Conservation (phyloP, 1,140 invertebrate genomes). For the Ruditapes philippinarum region DNA sequence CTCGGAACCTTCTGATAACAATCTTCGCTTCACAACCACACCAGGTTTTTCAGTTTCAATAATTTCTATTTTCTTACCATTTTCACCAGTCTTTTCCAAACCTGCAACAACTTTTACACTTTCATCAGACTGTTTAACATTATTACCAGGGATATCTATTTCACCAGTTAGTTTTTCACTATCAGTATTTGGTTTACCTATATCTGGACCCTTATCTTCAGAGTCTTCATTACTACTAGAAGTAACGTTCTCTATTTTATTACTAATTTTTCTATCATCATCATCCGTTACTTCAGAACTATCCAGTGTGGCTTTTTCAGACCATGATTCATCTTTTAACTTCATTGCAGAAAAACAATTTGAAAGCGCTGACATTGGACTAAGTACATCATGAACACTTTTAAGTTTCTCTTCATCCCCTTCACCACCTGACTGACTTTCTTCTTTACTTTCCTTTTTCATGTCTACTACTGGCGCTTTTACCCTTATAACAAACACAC, state of each 20-base stretch:
- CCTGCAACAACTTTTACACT: background rate
- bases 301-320: constrained; percentile 1
- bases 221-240: background rate
- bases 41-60: background rate
- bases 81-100: background rate
- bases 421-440: background rate
- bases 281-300: background rate
- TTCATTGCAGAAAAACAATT: constrained; percentile 19
- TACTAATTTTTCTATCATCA: background rate
- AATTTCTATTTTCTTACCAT: background rate
- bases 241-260: background rate
- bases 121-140: background rate
- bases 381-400: constrained; percentile 40
- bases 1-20: background rate
- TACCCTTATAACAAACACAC: background rate
- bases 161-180: background rate
- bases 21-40: background rate
- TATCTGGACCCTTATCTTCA: background rate
- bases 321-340: constrained; percentile 22
- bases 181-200: background rate
- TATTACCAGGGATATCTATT: background rate
- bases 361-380: constrained; percentile 35
- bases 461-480: background rate
- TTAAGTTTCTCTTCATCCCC: background rate
- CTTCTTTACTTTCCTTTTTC: background rate